Evolutionary conservation across 2,113 vertebrate genomes (phyloP).

Genomic region (human (Homo sapiens)): DNA sequence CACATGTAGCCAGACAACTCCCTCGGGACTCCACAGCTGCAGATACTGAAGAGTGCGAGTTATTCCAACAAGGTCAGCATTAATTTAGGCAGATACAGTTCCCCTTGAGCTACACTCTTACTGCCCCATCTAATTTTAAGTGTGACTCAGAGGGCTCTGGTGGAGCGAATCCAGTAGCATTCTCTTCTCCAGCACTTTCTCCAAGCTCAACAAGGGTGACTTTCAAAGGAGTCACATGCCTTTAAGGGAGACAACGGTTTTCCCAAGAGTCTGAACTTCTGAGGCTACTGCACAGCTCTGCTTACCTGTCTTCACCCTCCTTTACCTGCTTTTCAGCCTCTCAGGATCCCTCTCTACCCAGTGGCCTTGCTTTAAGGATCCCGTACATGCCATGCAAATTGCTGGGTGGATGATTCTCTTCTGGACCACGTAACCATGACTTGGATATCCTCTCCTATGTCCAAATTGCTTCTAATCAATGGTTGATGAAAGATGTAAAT

Average conservation of each 20-base stretch:
- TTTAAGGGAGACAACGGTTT: neutral
- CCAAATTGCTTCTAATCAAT: neutral
- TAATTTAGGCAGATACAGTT: slow-evolving; percentile 57
- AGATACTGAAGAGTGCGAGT: slow-evolving; percentile 72
- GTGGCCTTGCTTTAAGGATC: fast-evolving
- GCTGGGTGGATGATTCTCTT: neutral
- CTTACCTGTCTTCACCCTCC: fast-evolving
- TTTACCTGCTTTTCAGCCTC: neutral
- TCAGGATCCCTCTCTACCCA: neutral
- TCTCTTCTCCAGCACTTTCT: neutral
- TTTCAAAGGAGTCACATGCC: neutral
- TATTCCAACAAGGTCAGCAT: slow-evolving; percentile 76
- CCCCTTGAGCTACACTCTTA: slow-evolving; percentile 46
- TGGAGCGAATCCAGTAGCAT: neutral
- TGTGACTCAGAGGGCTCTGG: neutral
- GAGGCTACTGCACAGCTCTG: neutral
- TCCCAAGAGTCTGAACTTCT: neutral
- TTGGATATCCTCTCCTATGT: neutral
- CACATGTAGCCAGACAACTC: slow-evolving; percentile 81
- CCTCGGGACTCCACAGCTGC: slow-evolving; percentile 81
- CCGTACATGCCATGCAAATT: fast-evolving
- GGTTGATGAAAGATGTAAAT: neutral
- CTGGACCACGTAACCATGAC: neutral
- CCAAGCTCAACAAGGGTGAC: neutral
- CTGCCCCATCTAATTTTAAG: slow-evolving; percentile 20